Evolutionary conservation across 2,888 invertebrate species (phyloP).

Genomic region (Caenorhabditis sp.): DNA sequence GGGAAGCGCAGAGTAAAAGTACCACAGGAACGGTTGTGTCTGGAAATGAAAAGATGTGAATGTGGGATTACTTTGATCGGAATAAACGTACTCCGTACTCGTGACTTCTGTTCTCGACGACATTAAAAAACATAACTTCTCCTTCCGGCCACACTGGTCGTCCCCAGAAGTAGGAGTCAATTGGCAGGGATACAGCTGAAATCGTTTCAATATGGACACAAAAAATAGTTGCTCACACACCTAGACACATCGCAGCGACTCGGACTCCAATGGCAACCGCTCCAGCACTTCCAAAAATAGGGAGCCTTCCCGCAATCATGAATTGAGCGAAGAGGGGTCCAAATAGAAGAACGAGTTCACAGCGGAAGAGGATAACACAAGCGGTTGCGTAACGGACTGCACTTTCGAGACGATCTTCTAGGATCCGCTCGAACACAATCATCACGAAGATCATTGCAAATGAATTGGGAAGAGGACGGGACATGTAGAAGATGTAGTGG

Average conservation of each 20-base stretch:
- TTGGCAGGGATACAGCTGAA: conserved; percentile 88
- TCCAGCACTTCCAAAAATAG: conserved; percentile 84
- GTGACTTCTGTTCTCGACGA: conserved; percentile 93
- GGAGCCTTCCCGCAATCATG: conserved; percentile 88
- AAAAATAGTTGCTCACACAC: conserved; percentile 85
- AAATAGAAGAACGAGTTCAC: conserved; percentile 90
- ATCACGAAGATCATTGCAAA: conserved; percentile 94
- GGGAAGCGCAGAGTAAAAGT: conserved; percentile 97
- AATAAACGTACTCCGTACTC: conserved; percentile 93
- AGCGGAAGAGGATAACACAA: conserved; percentile 85
- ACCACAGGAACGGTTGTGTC: conserved; percentile 97
- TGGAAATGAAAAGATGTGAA: too few species aligned
- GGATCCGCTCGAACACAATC: conserved; percentile 91
- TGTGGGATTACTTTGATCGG: too few species aligned
- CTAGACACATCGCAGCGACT: conserved; percentile 84
- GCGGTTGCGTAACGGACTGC: conserved; percentile 86
- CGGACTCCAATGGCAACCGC: conserved; percentile 83
- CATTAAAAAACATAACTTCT: conserved; percentile 97
- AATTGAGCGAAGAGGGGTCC: conserved; percentile 91
- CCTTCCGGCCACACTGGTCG: conserved; percentile 95
- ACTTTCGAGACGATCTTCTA: conserved; percentile 88
- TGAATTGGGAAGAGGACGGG: conserved; percentile 94
- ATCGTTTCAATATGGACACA: conserved; percentile 83
- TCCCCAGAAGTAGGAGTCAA: conserved; percentile 96
- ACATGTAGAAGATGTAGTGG: conserved; percentile 97